A percentile compares a stretch with the other conserved stretches of the same genome.
Evolutionary conservation across 53 echinoderm and acorn worm species (phyloP).

Genomic region (Apostichopus leukothele): DNA sequence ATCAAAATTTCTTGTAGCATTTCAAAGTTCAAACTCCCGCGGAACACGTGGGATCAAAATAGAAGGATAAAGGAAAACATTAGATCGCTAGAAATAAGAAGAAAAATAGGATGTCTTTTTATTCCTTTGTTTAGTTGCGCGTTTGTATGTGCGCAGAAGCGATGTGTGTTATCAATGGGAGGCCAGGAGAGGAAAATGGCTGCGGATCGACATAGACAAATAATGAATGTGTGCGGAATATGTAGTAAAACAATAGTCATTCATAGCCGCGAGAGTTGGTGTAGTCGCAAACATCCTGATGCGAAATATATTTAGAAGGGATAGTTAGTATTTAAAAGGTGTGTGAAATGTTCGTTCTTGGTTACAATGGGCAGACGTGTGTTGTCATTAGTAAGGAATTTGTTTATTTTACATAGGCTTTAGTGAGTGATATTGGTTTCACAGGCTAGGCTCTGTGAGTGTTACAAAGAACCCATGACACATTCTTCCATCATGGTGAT

Average conservation of each 20-base stretch:
- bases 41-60: conserved; percentile 56
- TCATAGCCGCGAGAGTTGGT: conserved; percentile 12
- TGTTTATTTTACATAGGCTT: conserved; percentile 10
- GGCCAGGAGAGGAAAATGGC: conserved; percentile 51
- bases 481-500: not conserved
- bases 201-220: conserved; percentile 35
- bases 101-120: conserved; percentile 57
- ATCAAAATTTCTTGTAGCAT: conserved; percentile 42
- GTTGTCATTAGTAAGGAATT: conserved; percentile 2
- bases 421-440: not conserved
- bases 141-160: conserved; percentile 57
- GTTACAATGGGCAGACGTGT: not conserved
- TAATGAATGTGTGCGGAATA: conserved; percentile 34
- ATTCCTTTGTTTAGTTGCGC: conserved; percentile 57
- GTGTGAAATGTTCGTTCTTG: not conserved
- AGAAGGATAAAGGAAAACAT: conserved; percentile 54
- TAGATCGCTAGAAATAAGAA: conserved; percentile 55
- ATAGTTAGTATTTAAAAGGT: conserved; percentile 6
- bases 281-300: not conserved
- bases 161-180: conserved; percentile 53
- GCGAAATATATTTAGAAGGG: not conserved
- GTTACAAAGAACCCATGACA: not conserved
- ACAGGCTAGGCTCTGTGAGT: not conserved
- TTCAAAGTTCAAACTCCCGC: conserved; percentile 52
- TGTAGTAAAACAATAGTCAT: conserved; percentile 43